Evolutionary conservation across 2,888 invertebrate genomes (phyloP).

Genomic region (Galeopsomyia nigrocyanea): DNA sequence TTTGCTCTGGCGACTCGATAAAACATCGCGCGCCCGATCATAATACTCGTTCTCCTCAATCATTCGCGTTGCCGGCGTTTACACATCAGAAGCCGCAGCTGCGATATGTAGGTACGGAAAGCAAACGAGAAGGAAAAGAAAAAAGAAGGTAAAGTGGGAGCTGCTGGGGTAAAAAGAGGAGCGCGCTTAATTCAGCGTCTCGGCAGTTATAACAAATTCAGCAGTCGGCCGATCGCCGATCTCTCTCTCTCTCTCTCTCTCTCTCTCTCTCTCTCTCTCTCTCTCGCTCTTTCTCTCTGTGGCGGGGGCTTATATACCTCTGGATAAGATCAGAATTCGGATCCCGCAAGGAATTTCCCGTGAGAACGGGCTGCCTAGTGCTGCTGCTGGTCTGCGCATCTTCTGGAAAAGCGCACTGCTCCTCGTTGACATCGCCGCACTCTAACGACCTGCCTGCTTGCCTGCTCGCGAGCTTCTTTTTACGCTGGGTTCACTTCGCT

Average conservation of each 20-base stretch:
- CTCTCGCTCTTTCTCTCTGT: no score
- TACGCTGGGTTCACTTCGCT: neutral
- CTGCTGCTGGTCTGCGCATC: neutral
- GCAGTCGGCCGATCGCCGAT: slow-evolving; percentile 31
- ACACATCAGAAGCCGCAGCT: neutral
- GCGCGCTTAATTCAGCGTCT: neutral
- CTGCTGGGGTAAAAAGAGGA: neutral
- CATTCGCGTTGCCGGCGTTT: slow-evolving; percentile 3
- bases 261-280: neutral
- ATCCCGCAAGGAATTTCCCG: slow-evolving; percentile 45
- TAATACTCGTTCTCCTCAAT: slow-evolving; percentile 42
- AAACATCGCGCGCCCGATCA: slow-evolving; percentile 35
- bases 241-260: neutral
- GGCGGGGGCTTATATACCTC: slow-evolving; percentile 14
- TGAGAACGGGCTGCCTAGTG: slow-evolving; percentile 42
- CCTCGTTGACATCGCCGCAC: slow-evolving; percentile 1
- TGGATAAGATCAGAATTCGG: slow-evolving; percentile 45
- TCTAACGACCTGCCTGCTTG: slow-evolving; percentile 32
- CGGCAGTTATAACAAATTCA: slow-evolving; percentile 37
- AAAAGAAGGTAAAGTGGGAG: neutral
- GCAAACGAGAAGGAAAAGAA: neutral
- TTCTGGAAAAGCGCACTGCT: slow-evolving; percentile 16
- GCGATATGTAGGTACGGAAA: neutral
- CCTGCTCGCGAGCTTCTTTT: no score
- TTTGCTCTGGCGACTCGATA: slow-evolving; percentile 19